Percentiles rank a stretch among this genome's conserved stretches.
These are phyloP conservation scores for Leucoraja ocellata DNA, from an alignment of 2,797 vertebrate genomes.

Conservation along the genomic window DNA sequence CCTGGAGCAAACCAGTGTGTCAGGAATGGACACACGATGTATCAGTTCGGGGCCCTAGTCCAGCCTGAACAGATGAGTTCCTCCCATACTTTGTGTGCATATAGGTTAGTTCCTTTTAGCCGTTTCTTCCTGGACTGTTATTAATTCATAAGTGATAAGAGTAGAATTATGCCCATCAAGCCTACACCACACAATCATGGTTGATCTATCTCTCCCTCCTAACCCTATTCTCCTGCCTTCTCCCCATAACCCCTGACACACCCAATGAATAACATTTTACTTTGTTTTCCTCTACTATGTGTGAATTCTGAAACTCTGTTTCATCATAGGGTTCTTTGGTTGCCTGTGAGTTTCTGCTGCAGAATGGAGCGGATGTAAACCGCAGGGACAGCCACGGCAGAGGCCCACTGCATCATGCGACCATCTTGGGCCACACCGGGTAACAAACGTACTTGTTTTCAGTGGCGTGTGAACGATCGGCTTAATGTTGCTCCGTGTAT, in stretches of 20 bases:
- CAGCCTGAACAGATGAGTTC: too few species aligned
- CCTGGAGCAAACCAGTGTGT: too few species aligned
- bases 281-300: background rate
- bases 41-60: too few species aligned
- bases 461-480: background rate
- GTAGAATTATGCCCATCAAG: too few species aligned
- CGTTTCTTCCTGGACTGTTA: background rate
- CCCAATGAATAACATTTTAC: background rate
- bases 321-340: conserved; percentile 79
- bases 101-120: background rate
- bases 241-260: too few species aligned
- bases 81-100: too few species aligned
- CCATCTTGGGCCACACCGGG: conserved; percentile 90
- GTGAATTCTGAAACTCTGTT: conserved; percentile 38
- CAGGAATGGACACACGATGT: too few species aligned
- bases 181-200: too few species aligned
- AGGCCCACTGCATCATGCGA: conserved; percentile 90
- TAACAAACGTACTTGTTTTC: conserved; percentile 49
- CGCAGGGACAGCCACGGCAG: conserved; percentile 80
- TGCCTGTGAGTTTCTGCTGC: conserved; percentile 91
- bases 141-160: too few species aligned
- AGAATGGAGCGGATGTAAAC: conserved; percentile 93
- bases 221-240: background rate
- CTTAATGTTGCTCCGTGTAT: background rate
- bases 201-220: too few species aligned